Percentiles rank a stretch among this genome's conserved stretches.
Conservation (phyloP, 2,113 vertebrate species). For the Falco punctatus region DNA sequence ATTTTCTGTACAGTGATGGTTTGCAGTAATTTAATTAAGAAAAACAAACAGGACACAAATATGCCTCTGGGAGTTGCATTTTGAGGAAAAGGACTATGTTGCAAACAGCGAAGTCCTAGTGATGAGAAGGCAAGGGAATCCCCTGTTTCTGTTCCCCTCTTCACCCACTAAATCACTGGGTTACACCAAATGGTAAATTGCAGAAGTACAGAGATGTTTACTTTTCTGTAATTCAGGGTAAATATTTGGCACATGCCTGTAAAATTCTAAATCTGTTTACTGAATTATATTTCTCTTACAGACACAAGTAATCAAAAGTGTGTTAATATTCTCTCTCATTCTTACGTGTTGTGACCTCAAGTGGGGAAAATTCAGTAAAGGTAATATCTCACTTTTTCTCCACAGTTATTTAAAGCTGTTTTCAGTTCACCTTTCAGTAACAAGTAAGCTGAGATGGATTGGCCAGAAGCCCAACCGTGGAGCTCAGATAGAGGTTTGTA, state of each 20-base stretch:
- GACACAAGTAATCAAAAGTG: not conserved
- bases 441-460: not conserved
- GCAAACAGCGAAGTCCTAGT: not conserved
- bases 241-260: not conserved
- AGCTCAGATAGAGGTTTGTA: not conserved
- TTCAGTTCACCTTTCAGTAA: conserved; percentile 32
- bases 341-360: not conserved
- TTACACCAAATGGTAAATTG: not conserved
- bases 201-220: not conserved
- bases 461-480: not conserved
- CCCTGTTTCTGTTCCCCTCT: conserved; percentile 40
- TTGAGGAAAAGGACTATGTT: not conserved
- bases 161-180: not conserved
- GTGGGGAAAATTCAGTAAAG: not conserved
- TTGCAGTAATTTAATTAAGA: not conserved
- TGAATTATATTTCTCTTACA: not conserved
- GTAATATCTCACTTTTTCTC: not conserved
- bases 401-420: not conserved
- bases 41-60: not conserved
- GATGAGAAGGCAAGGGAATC: conserved; percentile 46
- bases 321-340: not conserved
- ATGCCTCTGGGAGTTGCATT: not conserved
- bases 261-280: not conserved
- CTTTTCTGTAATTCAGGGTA: not conserved
- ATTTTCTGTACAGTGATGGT: not conserved